Base-by-base conservation (phyloP, 2,888 invertebrate species). In the Belgica antarctica region DNA sequence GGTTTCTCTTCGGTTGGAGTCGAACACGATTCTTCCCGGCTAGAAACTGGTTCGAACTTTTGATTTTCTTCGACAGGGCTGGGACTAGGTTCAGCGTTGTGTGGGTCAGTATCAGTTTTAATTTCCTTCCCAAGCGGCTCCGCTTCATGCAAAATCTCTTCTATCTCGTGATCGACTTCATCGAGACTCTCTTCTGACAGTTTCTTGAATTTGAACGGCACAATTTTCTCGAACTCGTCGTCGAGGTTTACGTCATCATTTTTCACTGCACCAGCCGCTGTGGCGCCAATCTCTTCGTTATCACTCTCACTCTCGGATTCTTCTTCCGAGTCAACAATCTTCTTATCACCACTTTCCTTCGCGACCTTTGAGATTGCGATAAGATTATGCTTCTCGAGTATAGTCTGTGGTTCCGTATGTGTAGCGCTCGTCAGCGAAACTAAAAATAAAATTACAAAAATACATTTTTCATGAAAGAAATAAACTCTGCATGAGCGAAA, bases 391-490 rank as follows among this genome's bases (percentile, higher is more conserved):
- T 36, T 47, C 62, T 70, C 66, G 27, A 61, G 52, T 66, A 61
- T 69, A 46, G 70, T 70, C 61, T 61, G 34, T 73, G 77, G 77
- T 74, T 79, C 78, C 73, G 75, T 75, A 73, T 75, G 76, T 76
- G 77, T 77, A 75, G 78, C 78, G 74, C 79, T 79, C 74, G 80
- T 80, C 75, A 80, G 77, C 75, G 80, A 79, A 77, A 80, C 80
- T 80, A 72, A 19, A 75, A 75, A 72, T 70, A 71, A 70, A 17
- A 61, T 31, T 31, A n/a, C 34, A 41, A 63, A 46, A 71, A 66
- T 57, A 36, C 34, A 24, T 61, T 34, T 59, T 70, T 52, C 25
- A 62, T 15, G 31, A 62, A 27, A 28, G 7, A 52, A 17, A n/a
- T n/a, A n/a, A 41, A 41, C 41, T 41, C 15, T 41, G n/a, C 36